phyloP scores from a whole-genome alignment of 2,113 vertebrate genomes.

The Leucopsar rothschildi region DNA sequence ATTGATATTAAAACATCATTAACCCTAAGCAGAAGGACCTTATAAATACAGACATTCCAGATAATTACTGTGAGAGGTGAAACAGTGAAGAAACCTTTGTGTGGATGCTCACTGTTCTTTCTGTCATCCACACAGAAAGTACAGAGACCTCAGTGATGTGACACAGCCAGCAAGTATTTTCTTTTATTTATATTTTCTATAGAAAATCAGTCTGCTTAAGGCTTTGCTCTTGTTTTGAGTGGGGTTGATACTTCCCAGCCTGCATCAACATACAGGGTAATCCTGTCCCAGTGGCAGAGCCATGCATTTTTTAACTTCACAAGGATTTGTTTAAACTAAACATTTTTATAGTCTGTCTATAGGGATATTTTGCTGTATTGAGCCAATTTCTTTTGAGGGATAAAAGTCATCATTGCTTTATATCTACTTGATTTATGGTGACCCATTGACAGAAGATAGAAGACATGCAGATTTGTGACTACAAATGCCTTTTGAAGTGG shows the following conservation, averaged over 20 bases:
- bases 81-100: not conserved
- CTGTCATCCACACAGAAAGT: not conserved
- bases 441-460: not conserved
- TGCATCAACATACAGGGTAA: not conserved
- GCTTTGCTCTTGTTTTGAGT: not conserved
- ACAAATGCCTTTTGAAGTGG: not conserved
- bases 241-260: not conserved
- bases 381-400: not conserved
- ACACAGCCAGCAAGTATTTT: not conserved
- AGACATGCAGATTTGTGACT: not conserved
- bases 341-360: accelerated
- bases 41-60: not conserved
- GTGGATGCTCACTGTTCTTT: not conserved
- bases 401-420: not conserved
- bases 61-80: not conserved
- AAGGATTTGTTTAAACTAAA: not conserved
- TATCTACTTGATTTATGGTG: not conserved
- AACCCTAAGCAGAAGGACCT: not conserved
- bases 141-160: not conserved
- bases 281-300: not conserved
- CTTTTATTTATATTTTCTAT: not conserved
- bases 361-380: not conserved
- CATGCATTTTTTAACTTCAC: not conserved
- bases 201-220: not conserved
- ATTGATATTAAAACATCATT: not conserved